Conservation (phyloP, 1,140 invertebrate species). For the Lasaia peninsularis region DNA sequence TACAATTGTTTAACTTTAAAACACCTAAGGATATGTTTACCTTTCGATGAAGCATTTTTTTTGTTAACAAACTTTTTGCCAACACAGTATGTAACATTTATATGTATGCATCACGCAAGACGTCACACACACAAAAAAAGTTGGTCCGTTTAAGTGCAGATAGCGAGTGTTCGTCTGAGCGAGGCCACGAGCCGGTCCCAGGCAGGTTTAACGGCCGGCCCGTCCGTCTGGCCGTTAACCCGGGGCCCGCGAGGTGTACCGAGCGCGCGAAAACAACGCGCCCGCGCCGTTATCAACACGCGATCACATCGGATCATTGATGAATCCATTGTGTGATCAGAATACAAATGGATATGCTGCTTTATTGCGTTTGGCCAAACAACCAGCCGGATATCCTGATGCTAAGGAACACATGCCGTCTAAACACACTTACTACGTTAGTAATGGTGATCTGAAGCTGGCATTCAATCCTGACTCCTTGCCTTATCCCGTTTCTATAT, state of each 20-base stretch:
- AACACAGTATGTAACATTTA: not conserved
- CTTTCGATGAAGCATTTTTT: not conserved
- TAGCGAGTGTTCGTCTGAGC: constrained; percentile 28
- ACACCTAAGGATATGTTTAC: not conserved
- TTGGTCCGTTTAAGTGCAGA: constrained; percentile 20
- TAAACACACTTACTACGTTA: no score
- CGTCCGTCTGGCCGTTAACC: constrained; percentile 72
- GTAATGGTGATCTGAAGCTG: no score
- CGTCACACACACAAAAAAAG: constrained; percentile 10
- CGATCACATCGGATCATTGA: constrained; percentile 37
- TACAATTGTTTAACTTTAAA: no score
- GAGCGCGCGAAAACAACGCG: constrained; percentile 64
- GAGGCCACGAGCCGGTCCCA: constrained; percentile 51
- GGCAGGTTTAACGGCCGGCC: constrained; percentile 71
- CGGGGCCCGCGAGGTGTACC: constrained; percentile 58
- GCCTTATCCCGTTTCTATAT: no score
- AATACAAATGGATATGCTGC: not conserved
- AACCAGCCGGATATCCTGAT: no score
- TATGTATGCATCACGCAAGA: constrained; percentile 12
- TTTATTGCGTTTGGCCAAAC: no score
- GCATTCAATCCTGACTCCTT: no score
- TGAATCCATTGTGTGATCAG: constrained; percentile 23
- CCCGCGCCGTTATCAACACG: constrained; percentile 58
- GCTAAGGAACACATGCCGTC: no score
- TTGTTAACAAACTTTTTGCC: not conserved